Conservation (phyloP, 2,797 vertebrate genomes). For the Tadarida brasiliensis region DNA sequence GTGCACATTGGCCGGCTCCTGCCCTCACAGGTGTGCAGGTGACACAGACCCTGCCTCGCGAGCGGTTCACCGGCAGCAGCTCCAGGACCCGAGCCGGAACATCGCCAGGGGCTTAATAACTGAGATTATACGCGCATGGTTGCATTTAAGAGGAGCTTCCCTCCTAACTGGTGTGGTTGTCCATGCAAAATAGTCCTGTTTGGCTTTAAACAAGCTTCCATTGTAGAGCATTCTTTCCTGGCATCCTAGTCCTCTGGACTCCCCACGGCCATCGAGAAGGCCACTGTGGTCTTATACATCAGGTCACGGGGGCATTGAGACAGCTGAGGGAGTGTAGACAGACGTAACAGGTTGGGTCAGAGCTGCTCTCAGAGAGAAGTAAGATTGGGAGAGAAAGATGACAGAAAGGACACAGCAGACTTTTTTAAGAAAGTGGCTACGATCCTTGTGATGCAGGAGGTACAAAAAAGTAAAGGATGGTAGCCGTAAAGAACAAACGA, state of each 20-base stretch:
- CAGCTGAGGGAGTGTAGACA: too few relatives aligned
- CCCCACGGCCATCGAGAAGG: too few relatives aligned
- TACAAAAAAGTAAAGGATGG: not conserved
- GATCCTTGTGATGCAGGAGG: not conserved
- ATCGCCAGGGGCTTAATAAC: not conserved
- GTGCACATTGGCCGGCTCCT: not conserved
- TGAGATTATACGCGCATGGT: not conserved
- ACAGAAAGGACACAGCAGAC: not conserved
- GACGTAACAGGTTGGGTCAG: not conserved
- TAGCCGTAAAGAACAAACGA: not conserved
- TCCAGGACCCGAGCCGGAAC: not conserved
- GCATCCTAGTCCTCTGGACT: not conserved
- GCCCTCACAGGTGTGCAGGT: not conserved
- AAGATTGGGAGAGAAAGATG: not conserved
- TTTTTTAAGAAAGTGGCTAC: not conserved
- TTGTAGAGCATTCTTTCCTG: not conserved
- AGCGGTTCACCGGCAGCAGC: not conserved
- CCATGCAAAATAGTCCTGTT: not conserved
- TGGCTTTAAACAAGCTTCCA: not conserved
- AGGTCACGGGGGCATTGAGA: not conserved
- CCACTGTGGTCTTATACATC: too few relatives aligned
- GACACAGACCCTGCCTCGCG: not conserved
- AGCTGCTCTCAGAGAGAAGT: not conserved
- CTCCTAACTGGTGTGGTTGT: not conserved
- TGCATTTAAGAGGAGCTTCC: constrained; percentile 42